These are phyloP conservation scores for Sipha maydis DNA, from an alignment of 2,888 invertebrate genomes.

Conservation along the genomic window DNA sequence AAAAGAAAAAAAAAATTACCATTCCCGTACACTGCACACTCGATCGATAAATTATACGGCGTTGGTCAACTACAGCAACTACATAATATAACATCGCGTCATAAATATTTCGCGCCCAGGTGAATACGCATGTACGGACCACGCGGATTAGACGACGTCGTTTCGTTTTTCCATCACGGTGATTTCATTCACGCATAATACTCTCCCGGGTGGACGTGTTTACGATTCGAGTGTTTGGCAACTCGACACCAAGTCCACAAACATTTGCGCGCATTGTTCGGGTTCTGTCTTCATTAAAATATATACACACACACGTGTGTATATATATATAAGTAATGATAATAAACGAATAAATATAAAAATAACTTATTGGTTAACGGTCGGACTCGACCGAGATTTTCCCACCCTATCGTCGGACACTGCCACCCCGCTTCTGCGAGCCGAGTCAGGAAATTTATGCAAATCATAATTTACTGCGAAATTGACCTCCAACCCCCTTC, in stretches of 20 bases:
- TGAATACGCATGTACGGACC: no score
- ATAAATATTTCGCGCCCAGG: background rate
- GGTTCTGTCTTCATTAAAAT: conserved; percentile 9
- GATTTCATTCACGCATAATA: conserved; percentile 13
- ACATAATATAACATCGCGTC: background rate
- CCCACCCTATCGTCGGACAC: conserved; percentile 29
- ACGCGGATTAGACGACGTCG: background rate
- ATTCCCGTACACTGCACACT: background rate
- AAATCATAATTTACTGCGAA: conserved; percentile 60
- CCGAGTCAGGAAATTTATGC: conserved; percentile 46
- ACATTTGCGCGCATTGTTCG: conserved; percentile 24
- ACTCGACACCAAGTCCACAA: background rate
- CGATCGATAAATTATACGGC: conserved; percentile 34
- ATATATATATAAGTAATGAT: background rate
- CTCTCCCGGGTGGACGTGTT: background rate
- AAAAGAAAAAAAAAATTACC: background rate
- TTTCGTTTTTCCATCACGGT: conserved; percentile 52
- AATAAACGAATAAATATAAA: background rate
- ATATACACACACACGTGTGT: background rate
- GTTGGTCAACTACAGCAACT: conserved; percentile 31
- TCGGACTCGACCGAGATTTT: conserved; percentile 25
- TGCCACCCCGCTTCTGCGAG: background rate
- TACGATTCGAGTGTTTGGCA: background rate
- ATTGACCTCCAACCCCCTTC: conserved; percentile 28
- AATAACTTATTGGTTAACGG: conserved; percentile 48